Base-by-base conservation (phyloP, 2,113 vertebrate genomes). In the Falcunculus frontatus region DNA sequence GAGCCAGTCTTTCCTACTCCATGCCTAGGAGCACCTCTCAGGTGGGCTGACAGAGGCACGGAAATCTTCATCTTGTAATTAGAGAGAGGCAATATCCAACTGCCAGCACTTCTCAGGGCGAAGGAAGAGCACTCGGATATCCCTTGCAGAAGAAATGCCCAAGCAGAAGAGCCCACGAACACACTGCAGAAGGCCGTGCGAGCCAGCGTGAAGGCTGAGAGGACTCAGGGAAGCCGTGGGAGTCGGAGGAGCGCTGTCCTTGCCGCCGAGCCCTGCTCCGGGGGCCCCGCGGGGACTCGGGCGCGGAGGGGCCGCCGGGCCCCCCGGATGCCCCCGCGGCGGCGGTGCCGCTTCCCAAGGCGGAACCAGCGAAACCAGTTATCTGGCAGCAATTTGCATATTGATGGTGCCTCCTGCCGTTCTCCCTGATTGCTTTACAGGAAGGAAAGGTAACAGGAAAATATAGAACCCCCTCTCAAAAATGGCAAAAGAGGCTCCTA, bases 401-500 rank as follows among this genome's bases (percentile, higher is more conserved):
- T 98, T 98, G 97, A 98, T 98, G 96, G 98, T 96, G 97, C 98
- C 98, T 98, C 98, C 98, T 93, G 98, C 98, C 92, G 98, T 90
- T 98, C 97, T 93, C 96, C 89, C 91, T 98, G 98, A 98, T 98
- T 98, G 98, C 98, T 98, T 98, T 95, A 96, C 97, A 96, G 98
- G 97, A 98, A 97, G 97, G 95, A 97, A 98, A 98, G 98, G 98
- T 97, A 98, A 97, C 97, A 97, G 97, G 94, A 97, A 98, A 98
- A 98, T 96, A 96, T 65, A 92, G 89, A 98, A 91, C 89, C 95
- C 96, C 67, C 95, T 86, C 96, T 91, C 94, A 78, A 91, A 97
- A 57, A 33, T 1, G 68, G 55, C 44, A 89, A 91, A 91, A 96
- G 95, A 95, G 94, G 89, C 94, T 96, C 79, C 89, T 79, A 83